Percentiles rank a stretch among this genome's conserved stretches.
phyloP scores from a whole-genome alignment of 2,888 invertebrate species.

The Nomada goodeniana region DNA sequence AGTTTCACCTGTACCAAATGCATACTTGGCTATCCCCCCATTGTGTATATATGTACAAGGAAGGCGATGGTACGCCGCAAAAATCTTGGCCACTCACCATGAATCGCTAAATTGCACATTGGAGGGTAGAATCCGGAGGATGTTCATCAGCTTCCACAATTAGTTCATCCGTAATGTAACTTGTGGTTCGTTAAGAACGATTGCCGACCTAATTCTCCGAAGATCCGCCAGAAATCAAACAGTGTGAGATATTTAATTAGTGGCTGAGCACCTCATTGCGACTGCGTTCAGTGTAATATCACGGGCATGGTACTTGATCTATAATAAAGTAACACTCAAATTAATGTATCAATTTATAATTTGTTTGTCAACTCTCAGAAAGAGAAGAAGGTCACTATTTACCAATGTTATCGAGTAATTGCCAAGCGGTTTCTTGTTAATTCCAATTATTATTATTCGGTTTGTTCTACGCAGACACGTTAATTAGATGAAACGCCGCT shows the following conservation, averaged over 20 bases:
- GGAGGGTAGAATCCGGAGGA: not conserved
- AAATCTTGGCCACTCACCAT: constrained; percentile 22
- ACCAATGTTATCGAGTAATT: too few relatives aligned
- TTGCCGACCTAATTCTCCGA: constrained; percentile 30
- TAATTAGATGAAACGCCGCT: too few relatives aligned
- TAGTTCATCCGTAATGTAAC: constrained; percentile 31
- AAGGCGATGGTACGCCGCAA: not conserved
- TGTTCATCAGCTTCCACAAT: constrained; percentile 27
- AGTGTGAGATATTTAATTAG: constrained; percentile 47
- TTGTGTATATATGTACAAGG: not conserved
- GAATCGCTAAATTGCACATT: constrained; percentile 24
- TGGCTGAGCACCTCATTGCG: constrained; percentile 3
- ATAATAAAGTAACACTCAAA: not conserved
- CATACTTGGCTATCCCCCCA: too few relatives aligned
- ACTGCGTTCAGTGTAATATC: not conserved
- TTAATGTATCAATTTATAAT: too few relatives aligned
- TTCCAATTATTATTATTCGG: too few relatives aligned
- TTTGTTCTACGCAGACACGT: too few relatives aligned
- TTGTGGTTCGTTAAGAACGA: constrained; percentile 45
- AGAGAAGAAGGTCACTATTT: too few relatives aligned
- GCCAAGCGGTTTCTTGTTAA: too few relatives aligned
- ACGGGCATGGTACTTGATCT: too few relatives aligned
- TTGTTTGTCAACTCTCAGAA: too few relatives aligned
- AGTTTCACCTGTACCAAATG: not conserved
- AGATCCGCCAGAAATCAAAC: constrained; percentile 25